Base-by-base conservation (phyloP, 2,888 invertebrate species). In the Caenorhabditis sinica region DNA sequence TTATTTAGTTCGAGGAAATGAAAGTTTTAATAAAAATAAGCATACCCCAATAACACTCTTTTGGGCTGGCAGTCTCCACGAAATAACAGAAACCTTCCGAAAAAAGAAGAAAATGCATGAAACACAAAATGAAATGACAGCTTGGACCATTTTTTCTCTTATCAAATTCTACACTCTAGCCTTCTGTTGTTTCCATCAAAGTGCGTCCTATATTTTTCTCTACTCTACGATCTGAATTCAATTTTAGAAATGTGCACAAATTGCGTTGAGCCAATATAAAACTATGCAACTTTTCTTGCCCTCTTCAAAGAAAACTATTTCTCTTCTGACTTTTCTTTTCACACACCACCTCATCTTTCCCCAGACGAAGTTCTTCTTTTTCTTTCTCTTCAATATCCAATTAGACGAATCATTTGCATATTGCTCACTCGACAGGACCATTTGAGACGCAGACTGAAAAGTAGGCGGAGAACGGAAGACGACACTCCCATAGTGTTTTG, bases 391-490 rank as follows among this genome's bases (percentile, higher is more conserved):
- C 33, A 40, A 45, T 53, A 80, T 80, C 72, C 65, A 72, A 80
- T 80, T 72, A 72, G 80, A 66, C 63, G 58, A 66, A 72, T 80
- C 72, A 80, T 80, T 80, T 80, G 65, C 80, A 80, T 80, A 80
- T 72, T 79, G 71, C 71, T 71, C 53, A 53, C 51, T 15, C n/a
- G 49, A 23, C n/a, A 40, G 72, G 65, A 40, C 36, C 28, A 58
- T 49, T 49, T 9, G 43, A 72, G 45, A 80, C 80, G 80, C 72
- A 80, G 80, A 80, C 58, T 51, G 61, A 45, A 72, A 60, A 49
- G 56, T 45, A 53, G 28, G 28, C 25, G 66, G 66, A 68, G 80
- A 73, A 73, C 80, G 80, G 80, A 80, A 60, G 69, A 68, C 69
- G 76, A 66, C 53, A 68, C 68, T 58, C 13, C n/a, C 76, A 68